These are phyloP conservation scores for Mesodorylaimus sp. DNA, from an alignment of 2,888 invertebrate species.

Conservation along the genomic window DNA sequence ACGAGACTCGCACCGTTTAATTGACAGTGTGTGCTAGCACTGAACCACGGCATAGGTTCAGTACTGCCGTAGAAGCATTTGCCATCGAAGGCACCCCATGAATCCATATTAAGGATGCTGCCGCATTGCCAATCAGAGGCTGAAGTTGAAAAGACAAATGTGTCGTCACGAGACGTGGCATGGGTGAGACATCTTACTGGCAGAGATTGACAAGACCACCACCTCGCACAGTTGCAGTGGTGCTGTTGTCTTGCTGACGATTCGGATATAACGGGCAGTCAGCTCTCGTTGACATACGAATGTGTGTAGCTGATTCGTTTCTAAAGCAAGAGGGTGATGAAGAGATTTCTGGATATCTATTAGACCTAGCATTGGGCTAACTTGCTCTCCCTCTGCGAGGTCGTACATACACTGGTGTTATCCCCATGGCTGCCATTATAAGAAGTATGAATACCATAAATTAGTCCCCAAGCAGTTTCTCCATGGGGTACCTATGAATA, in stretches of 20 bases:
- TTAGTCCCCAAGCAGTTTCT: too few relatives aligned
- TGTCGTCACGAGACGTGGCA: background rate
- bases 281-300: conserved; percentile 7
- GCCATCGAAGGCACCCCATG: conserved; percentile 5
- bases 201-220: conserved; percentile 6
- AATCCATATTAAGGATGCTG: background rate
- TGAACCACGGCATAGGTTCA: conserved; percentile 3
- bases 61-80: conserved; percentile 9
- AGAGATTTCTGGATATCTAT: too few relatives aligned
- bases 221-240: conserved; percentile 10
- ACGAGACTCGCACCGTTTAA: background rate
- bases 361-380: too few relatives aligned
- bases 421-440: too few relatives aligned
- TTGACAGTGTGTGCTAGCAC: conserved; percentile 3
- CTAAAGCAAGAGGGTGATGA: conserved; percentile 1
- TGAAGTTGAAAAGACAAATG: conserved; percentile 1
- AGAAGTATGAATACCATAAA: background rate
- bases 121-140: conserved; percentile 11
- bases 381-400: too few relatives aligned
- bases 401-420: too few relatives aligned
- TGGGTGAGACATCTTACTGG: background rate
- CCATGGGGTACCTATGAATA: too few relatives aligned
- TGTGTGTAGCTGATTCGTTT: conserved; percentile 7
- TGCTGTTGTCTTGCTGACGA: background rate
- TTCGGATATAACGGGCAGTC: conserved; percentile 5